Conservation (phyloP, 2,888 invertebrate genomes). For the Noctuana brunneofusca region DNA sequence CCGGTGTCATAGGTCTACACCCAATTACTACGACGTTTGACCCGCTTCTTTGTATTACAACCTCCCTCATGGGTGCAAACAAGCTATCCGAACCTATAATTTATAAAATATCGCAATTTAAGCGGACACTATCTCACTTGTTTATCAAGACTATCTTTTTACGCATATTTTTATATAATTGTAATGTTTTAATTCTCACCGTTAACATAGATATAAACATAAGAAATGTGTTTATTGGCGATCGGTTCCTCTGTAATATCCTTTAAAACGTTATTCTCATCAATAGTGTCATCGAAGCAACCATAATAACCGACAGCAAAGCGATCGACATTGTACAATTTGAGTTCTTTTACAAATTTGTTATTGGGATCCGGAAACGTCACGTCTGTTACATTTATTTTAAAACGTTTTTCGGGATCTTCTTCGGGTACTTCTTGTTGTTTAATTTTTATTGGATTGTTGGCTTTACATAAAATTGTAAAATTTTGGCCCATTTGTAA, state of each 20-base stretch:
- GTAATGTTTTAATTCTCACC: constrained; percentile 57
- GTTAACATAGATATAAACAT: constrained; percentile 71
- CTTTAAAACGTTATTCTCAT: constrained; percentile 54
- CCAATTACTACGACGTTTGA: constrained; percentile 64
- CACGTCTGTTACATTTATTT: constrained; percentile 43
- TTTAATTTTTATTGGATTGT: constrained; percentile 55
- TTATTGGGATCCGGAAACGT: constrained; percentile 49
- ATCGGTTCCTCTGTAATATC: constrained; percentile 61
- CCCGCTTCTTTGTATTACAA: constrained; percentile 56
- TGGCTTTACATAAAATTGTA: constrained; percentile 64
- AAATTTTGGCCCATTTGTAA: constrained; percentile 70
- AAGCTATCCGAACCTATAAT: constrained; percentile 71
- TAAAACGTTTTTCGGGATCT: constrained; percentile 48
- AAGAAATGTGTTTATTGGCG: constrained; percentile 63
- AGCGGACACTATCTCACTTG: constrained; percentile 37
- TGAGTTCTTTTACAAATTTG: constrained; percentile 70
- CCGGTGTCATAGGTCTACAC: constrained; percentile 77
- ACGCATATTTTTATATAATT: background rate
- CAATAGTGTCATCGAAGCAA: constrained; percentile 72
- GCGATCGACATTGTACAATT: constrained; percentile 69
- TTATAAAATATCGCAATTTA: constrained; percentile 38
- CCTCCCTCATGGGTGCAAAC: constrained; percentile 70
- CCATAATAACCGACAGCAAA: constrained; percentile 81
- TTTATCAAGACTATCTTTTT: background rate
- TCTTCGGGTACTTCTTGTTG: constrained; percentile 68